phyloP scores from a whole-genome alignment of 1,140 invertebrate genomes.

The Muscidifurax raptorellus region DNA sequence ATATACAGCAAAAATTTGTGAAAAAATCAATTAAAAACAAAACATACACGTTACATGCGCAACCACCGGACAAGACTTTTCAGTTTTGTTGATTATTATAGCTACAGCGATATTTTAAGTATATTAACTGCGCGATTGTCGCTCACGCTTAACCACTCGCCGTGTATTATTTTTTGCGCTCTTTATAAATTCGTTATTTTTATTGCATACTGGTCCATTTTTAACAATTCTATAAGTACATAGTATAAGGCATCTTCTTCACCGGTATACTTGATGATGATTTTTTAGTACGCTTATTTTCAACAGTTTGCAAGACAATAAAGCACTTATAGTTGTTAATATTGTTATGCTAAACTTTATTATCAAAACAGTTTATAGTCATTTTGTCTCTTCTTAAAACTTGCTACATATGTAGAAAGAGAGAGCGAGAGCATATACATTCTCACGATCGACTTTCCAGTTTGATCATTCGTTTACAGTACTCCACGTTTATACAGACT shows the following conservation, averaged over 20 bases:
- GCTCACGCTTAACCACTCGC: too few relatives aligned
- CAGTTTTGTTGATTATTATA: slow-evolving; percentile 3
- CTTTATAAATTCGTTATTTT: neutral
- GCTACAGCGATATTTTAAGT: slow-evolving; percentile 1
- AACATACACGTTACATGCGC: neutral
- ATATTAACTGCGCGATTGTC: neutral
- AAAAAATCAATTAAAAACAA: slow-evolving; percentile 22
- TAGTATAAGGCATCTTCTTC: neutral
- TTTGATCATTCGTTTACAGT: neutral
- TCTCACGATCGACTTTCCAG: neutral
- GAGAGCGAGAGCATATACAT: neutral
- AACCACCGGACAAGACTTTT: slow-evolving; percentile 1
- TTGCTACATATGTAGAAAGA: neutral
- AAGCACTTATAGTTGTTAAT: neutral
- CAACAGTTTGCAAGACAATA: neutral
- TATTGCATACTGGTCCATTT: too few relatives aligned
- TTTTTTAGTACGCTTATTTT: neutral
- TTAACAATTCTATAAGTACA: neutral
- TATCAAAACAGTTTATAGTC: neutral
- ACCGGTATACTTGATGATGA: neutral
- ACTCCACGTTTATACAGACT: neutral
- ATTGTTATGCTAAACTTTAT: neutral
- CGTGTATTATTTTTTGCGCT: too few relatives aligned
- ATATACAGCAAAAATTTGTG: slow-evolving; percentile 30
- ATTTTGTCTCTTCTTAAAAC: neutral